Evolutionary conservation across 1,140 invertebrate genomes (phyloP).

Genomic region (Tigriopus japonicus): DNA sequence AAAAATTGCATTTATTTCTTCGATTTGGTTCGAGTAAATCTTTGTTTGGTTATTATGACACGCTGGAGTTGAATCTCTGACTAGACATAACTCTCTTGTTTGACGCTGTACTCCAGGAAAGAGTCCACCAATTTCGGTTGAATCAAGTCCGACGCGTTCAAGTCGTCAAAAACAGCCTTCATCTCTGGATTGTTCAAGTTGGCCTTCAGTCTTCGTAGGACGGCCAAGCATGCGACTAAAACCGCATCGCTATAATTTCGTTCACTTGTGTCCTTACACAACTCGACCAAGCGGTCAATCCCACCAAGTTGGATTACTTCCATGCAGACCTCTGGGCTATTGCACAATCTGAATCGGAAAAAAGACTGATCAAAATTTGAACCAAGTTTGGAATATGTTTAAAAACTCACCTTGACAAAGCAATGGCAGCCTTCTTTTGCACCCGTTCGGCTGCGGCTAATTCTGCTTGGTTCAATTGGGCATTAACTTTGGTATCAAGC

Average conservation of each 20-base stretch:
- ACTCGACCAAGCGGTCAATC: constrained; percentile 45
- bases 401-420: constrained; percentile 42
- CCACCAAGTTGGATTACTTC: constrained; percentile 55
- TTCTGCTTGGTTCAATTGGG: constrained; percentile 26
- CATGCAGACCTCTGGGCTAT: constrained; percentile 44
- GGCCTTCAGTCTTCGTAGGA: constrained; percentile 3
- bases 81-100: constrained; percentile 44
- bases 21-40: too few species aligned
- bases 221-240: constrained; percentile 42
- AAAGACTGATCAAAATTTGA: neutral
- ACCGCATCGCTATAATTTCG: constrained; percentile 50
- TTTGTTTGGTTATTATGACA: too few species aligned
- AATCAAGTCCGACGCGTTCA: constrained; percentile 39
- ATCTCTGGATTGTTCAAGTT: neutral
- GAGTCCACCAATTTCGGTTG: constrained; percentile 44
- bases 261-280: constrained; percentile 45
- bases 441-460: constrained; percentile 47
- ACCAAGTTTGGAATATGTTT: neutral
- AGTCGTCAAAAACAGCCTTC: constrained; percentile 28
- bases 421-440: constrained; percentile 63
- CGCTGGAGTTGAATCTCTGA: neutral
- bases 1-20: too few species aligned
- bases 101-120: constrained; percentile 43
- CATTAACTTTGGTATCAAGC: constrained; percentile 36
- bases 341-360: constrained; percentile 38